phyloP scores from a whole-genome alignment of 53 echinoderm and acorn worm genomes.

The Echinarachnius parma region DNA sequence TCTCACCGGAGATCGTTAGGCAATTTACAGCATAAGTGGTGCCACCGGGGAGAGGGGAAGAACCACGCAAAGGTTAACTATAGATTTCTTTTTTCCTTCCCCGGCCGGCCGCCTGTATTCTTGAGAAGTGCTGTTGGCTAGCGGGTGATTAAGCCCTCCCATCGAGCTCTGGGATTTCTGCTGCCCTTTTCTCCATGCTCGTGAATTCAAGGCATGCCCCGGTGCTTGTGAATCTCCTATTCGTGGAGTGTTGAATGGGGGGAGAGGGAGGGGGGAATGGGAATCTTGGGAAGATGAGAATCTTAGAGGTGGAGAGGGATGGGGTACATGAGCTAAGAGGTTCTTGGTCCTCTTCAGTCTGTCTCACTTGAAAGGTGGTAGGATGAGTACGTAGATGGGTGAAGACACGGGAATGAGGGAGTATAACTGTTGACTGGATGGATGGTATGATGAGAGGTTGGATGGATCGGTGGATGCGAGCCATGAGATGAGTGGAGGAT shows the following conservation, averaged over 20 bases:
- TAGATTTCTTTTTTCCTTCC: conserved; percentile 22
- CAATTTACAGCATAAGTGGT: conserved; percentile 52
- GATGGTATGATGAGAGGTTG: background rate
- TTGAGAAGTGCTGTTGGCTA: conserved; percentile 22
- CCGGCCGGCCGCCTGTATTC: conserved; percentile 25
- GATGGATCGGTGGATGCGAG: too few species aligned
- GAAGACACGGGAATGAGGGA: too few species aligned
- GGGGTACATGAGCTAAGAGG: too few species aligned
- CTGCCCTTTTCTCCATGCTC: too few species aligned
- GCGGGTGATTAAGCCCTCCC: conserved; percentile 40
- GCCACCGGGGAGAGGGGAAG: conserved; percentile 43
- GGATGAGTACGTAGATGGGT: conserved; percentile 17
- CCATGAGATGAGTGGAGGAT: too few species aligned
- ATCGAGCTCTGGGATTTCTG: conserved; percentile 1
- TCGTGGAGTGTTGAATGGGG: conserved; percentile 23
- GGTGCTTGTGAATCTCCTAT: conserved; percentile 44
- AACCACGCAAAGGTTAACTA: conserved; percentile 49
- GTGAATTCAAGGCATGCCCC: conserved; percentile 42
- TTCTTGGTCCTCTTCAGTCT: background rate
- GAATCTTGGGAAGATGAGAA: too few species aligned
- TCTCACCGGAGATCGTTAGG: conserved; percentile 50
- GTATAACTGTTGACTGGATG: too few species aligned
- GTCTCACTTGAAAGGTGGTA: background rate
- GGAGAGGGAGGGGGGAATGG: conserved; percentile 25
- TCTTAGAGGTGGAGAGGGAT: too few species aligned